Evolutionary conservation across 2,888 invertebrate species (phyloP).

Genomic region (Platynereis dumerilii): DNA sequence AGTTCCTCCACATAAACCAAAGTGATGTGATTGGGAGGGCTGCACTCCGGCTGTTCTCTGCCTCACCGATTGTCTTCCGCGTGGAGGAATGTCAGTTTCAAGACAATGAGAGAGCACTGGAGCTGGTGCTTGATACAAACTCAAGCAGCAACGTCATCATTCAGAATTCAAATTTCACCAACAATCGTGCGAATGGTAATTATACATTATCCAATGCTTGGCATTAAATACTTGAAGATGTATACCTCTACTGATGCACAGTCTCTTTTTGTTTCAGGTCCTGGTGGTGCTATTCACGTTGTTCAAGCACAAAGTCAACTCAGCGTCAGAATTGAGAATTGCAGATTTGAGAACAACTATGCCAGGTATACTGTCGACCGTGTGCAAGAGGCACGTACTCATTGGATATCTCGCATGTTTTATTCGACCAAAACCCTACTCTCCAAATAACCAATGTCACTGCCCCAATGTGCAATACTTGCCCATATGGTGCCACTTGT

Average conservation of each 20-base stretch:
- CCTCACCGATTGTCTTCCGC: too few relatives aligned
- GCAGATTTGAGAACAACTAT: constrained; percentile 11
- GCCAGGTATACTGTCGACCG: constrained; percentile 11
- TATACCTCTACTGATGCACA: background rate
- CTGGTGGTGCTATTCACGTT: constrained; percentile 12
- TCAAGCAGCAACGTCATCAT: too few relatives aligned
- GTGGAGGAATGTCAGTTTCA: too few relatives aligned
- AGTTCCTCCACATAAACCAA: too few relatives aligned
- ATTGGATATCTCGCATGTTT: background rate
- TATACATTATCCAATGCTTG: too few relatives aligned
- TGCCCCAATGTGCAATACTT: background rate
- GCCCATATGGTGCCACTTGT: constrained; percentile 18
- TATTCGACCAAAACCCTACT: background rate
- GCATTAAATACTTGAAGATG: too few relatives aligned
- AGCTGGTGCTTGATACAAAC: too few relatives aligned
- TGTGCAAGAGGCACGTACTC: constrained; percentile 11
- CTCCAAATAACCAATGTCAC: background rate
- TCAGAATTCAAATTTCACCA: too few relatives aligned
- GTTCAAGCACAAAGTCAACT: constrained; percentile 1
- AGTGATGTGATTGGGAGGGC: too few relatives aligned
- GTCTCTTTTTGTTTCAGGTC: constrained; percentile 5
- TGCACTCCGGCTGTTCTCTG: too few relatives aligned
- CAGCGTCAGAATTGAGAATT: background rate
- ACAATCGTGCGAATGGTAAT: too few relatives aligned
- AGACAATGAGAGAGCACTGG: too few relatives aligned